A percentile compares a stretch with the other conserved stretches of the same genome.
Conservation (phyloP, 2,888 invertebrate genomes). For the Aphrophora alni region DNA sequence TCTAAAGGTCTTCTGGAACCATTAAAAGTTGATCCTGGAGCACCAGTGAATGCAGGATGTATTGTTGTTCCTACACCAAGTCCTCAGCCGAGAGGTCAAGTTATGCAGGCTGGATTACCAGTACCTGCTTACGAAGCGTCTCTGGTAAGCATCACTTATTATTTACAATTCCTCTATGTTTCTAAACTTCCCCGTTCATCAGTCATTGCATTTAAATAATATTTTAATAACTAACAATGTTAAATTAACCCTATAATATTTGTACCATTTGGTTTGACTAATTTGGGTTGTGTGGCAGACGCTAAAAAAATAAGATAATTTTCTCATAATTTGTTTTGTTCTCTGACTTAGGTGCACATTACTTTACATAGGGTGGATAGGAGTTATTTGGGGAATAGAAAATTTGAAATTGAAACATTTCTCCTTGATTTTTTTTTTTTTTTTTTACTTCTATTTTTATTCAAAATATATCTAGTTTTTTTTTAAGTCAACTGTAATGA, state of each 20-base stretch:
- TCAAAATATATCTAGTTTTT: too few relatives aligned
- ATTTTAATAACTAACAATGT: too few relatives aligned
- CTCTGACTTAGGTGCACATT: too few relatives aligned
- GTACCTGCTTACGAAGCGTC: constrained; percentile 69
- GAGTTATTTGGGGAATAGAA: too few relatives aligned
- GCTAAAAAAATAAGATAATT: not conserved
- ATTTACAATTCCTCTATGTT: not conserved
- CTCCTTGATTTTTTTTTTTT: too few relatives aligned
- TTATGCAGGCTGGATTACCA: constrained; percentile 63
- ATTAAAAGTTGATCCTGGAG: constrained; percentile 37
- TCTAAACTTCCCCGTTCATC: not conserved
- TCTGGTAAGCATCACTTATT: constrained; percentile 67
- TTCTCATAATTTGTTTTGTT: too few relatives aligned
- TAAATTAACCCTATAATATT: too few relatives aligned
- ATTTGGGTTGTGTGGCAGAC: not conserved
- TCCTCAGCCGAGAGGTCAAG: constrained; percentile 61
- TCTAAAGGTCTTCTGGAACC: constrained; percentile 33
- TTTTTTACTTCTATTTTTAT: too few relatives aligned
- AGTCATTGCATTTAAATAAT: too few relatives aligned
- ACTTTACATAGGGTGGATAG: too few relatives aligned
- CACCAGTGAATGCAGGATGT: constrained; percentile 55
- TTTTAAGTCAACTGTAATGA: too few relatives aligned
- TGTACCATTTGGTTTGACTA: not conserved
- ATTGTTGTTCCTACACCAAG: constrained; percentile 64
- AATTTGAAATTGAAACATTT: too few relatives aligned